Evolutionary conservation across 2,113 vertebrate species (phyloP).

Genomic region (Pelecanoides urinatrix): DNA sequence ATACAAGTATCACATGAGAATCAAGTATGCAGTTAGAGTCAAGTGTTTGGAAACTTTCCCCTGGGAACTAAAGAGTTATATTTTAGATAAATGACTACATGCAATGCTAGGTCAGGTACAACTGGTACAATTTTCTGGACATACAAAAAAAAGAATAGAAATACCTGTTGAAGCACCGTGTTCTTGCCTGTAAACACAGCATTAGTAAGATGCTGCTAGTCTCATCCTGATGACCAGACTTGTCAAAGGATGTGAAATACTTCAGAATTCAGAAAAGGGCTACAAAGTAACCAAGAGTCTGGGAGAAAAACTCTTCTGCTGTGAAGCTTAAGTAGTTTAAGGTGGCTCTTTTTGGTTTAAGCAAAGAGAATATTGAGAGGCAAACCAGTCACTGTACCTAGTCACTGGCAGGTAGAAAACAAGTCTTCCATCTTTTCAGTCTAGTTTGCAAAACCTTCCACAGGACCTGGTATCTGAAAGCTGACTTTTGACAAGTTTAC

Average conservation of each 20-base stretch:
- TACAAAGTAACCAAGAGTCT: background rate
- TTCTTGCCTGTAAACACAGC: background rate
- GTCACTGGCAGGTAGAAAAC: background rate
- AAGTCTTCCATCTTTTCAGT: background rate
- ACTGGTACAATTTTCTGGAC: background rate
- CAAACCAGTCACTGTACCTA: background rate
- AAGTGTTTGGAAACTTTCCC: background rate
- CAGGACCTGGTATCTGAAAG: background rate
- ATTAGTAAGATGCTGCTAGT: background rate
- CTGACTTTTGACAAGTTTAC: background rate
- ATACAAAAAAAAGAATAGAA: background rate
- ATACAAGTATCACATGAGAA: background rate
- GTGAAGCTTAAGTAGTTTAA: background rate
- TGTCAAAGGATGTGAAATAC: background rate
- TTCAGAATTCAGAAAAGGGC: background rate
- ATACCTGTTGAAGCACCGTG: background rate
- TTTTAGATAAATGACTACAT: background rate
- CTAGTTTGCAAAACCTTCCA: background rate
- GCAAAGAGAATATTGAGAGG: background rate
- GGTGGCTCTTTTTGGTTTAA: background rate
- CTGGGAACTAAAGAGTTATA: background rate
- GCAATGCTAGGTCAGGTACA: background rate
- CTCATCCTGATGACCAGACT: background rate
- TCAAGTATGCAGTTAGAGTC: background rate
- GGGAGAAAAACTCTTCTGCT: background rate